Evolutionary conservation across 2,797 vertebrate genomes (phyloP).

Genomic region (Lagodon rhomboides): DNA sequence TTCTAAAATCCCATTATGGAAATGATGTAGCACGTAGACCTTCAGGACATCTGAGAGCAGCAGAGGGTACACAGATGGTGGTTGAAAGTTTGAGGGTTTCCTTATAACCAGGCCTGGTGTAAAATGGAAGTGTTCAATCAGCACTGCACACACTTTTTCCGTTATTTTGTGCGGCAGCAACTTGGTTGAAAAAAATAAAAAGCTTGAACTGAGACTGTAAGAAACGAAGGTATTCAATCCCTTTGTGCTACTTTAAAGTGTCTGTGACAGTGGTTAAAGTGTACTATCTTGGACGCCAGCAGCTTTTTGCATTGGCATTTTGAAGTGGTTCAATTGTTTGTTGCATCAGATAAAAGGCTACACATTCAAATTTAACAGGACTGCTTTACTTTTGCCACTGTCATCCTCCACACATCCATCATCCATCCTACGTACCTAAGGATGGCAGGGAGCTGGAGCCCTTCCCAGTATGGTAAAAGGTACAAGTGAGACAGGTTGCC

Average conservation of each 20-base stretch:
- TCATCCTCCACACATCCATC: neutral
- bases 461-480: slow-evolving; percentile 9
- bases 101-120: slow-evolving; percentile 14
- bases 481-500: neutral
- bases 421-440: neutral
- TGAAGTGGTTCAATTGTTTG: neutral
- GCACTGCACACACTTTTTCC: neutral
- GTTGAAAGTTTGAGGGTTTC: slow-evolving; percentile 14
- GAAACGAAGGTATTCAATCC: neutral
- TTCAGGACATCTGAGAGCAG: slow-evolving; percentile 28
- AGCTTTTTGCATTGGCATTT: neutral
- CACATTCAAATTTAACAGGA: neutral
- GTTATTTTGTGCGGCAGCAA: neutral
- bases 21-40: slow-evolving; percentile 21
- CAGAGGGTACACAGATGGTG: slow-evolving; percentile 31
- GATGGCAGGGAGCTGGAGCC: slow-evolving; percentile 3
- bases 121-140: slow-evolving; percentile 1
- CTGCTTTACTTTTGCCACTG: neutral
- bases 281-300: neutral
- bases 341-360: neutral
- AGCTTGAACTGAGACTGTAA: neutral
- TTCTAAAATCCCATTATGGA: slow-evolving; percentile 30
- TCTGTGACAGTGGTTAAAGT: neutral
- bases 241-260: neutral
- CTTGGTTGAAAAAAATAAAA: neutral